These are phyloP conservation scores for Phodopus roborovskii DNA, from an alignment of 2,113 vertebrate genomes.

Conservation along the genomic window DNA sequence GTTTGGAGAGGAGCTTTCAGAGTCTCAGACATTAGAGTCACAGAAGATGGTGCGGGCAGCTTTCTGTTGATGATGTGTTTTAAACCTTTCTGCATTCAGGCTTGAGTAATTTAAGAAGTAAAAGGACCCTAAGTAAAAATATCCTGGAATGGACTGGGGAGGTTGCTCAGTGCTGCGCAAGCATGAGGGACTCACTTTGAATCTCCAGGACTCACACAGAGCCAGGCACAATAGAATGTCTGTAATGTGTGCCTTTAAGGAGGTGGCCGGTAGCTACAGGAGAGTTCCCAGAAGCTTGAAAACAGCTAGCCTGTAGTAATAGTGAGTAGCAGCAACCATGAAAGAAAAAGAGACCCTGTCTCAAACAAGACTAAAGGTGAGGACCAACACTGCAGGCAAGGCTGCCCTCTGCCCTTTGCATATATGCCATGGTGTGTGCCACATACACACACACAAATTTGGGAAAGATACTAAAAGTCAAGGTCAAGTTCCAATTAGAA, in stretches of 20 bases:
- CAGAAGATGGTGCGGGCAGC: background rate
- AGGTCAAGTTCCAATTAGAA: slow-evolving; percentile 23
- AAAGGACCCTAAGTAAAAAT: background rate
- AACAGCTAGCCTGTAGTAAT: background rate
- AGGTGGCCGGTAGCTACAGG: background rate
- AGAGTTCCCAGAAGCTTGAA: background rate
- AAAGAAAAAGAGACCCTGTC: background rate
- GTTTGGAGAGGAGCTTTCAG: background rate
- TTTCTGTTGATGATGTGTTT: background rate
- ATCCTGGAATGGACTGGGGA: background rate
- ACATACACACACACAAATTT: background rate
- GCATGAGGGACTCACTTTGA: background rate
- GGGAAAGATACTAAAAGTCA: background rate
- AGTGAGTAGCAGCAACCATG: background rate
- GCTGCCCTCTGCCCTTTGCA: background rate
- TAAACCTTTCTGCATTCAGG: background rate
- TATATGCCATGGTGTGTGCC: background rate
- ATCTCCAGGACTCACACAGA: background rate
- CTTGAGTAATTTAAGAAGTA: slow-evolving; percentile 26
- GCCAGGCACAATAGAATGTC: background rate
- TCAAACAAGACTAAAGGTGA: background rate
- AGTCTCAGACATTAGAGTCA: background rate
- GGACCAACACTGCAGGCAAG: background rate
- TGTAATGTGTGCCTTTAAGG: background rate
- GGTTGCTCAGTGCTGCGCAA: background rate